phyloP scores from a whole-genome alignment of 2,113 vertebrate species.

The Polyodon spathula region DNA sequence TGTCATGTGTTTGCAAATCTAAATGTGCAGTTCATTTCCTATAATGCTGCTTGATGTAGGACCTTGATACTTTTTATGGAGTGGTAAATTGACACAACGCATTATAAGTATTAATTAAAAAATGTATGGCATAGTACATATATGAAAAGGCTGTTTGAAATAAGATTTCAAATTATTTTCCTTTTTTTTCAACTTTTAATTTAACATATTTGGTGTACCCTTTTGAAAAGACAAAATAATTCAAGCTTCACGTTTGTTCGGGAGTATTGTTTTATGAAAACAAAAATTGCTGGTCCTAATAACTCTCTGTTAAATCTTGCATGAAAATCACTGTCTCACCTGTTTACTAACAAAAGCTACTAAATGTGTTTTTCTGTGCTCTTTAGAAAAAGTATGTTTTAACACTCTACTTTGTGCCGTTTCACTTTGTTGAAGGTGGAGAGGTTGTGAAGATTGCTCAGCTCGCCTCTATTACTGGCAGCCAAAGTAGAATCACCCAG shows the following conservation, averaged over 20 bases:
- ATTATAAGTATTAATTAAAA: too few species aligned
- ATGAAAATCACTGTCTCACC: constrained; percentile 58
- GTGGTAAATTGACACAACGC: too few species aligned
- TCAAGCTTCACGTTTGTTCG: constrained; percentile 23
- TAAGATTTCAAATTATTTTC: not conserved
- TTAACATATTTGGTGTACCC: not conserved
- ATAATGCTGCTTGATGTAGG: too few species aligned
- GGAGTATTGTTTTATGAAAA: constrained; percentile 32
- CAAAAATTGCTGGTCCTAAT: constrained; percentile 32
- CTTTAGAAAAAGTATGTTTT: not conserved
- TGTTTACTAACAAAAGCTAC: constrained; percentile 55
- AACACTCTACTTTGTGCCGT: not conserved
- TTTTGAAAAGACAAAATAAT: constrained; percentile 22
- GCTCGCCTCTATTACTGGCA: constrained; percentile 69
- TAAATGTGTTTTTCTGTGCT: not conserved
- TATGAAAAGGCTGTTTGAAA: not conserved
- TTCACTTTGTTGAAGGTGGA: constrained; percentile 54
- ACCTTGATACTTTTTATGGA: too few species aligned
- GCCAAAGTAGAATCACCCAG: constrained; percentile 72
- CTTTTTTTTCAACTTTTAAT: not conserved
- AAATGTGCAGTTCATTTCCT: too few species aligned
- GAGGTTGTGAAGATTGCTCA: constrained; percentile 81
- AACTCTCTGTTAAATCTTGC: constrained; percentile 60
- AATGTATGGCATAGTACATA: constrained; percentile 3
- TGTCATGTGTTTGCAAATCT: too few species aligned